Conservation (phyloP, 2,797 vertebrate species). For the Gymnodraco acuticeps region DNA sequence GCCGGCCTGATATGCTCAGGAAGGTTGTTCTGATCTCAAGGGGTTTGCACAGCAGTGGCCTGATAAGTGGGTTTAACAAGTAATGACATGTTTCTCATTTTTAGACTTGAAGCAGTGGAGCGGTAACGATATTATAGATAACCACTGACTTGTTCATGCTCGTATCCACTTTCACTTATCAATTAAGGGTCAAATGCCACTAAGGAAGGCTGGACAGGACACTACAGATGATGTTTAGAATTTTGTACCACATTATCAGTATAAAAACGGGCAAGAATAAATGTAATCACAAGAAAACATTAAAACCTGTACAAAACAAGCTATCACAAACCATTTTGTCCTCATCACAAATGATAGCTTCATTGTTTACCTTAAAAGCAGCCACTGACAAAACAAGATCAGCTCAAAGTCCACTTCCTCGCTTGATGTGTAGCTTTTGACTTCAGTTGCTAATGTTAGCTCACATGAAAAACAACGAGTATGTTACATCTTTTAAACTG, state of each 20-base stretch:
- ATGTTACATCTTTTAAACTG: not conserved
- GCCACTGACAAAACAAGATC: not conserved
- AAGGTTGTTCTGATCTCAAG: slow-evolving; percentile 54
- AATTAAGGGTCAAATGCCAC: slow-evolving; percentile 10
- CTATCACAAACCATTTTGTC: not conserved
- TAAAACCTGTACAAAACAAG: not conserved
- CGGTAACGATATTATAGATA: slow-evolving; percentile 48
- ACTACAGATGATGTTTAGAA: not conserved
- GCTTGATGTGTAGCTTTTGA: not conserved
- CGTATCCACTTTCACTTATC: slow-evolving; percentile 8
- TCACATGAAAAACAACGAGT: not conserved
- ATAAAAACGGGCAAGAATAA: not conserved
- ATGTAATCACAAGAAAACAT: not conserved
- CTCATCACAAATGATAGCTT: not conserved
- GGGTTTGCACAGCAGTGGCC: slow-evolving; percentile 38
- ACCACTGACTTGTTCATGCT: slow-evolving; percentile 34
- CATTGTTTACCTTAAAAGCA: slow-evolving; percentile 4
- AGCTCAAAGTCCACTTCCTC: not conserved
- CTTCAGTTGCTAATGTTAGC: not conserved
- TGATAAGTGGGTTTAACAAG: slow-evolving; percentile 69
- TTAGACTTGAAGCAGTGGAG: slow-evolving; percentile 53
- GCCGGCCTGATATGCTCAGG: slow-evolving; percentile 37
- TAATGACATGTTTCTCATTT: slow-evolving; percentile 74
- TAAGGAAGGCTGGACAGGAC: not conserved
- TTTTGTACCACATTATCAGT: not conserved